Percentiles rank a stretch among this genome's conserved stretches.
Conservation (phyloP, 2,797 vertebrate genomes). For the Mus caroli region DNA sequence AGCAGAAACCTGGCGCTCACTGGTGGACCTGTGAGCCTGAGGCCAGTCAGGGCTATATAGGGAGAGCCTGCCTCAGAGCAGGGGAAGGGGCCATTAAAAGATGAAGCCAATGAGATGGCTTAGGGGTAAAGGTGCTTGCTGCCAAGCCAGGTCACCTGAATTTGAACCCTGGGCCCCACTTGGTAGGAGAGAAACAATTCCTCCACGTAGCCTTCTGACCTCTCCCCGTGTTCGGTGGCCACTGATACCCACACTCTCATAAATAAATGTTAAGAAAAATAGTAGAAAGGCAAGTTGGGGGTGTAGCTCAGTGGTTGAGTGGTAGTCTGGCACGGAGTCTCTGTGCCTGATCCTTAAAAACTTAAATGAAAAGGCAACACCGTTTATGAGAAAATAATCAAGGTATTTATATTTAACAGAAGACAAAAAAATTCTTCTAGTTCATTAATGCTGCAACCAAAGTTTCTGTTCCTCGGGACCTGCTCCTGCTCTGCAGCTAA, state of each 20-base stretch:
- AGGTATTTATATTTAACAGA: not conserved
- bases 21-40: not conserved
- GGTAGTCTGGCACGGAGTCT: not conserved
- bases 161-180: not conserved
- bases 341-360: not conserved
- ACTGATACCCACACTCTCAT: not conserved
- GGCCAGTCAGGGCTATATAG: not conserved
- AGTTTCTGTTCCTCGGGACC: not conserved
- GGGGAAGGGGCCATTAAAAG: not conserved
- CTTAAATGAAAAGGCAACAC: not conserved
- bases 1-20: not conserved
- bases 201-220: not conserved
- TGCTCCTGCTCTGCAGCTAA: not conserved
- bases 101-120: not conserved
- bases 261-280: not conserved
- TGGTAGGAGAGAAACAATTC: not conserved
- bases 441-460: not conserved
- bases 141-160: not conserved
- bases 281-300: not conserved
- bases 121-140: not conserved
- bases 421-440: not conserved
- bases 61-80: not conserved
- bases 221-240: not conserved
- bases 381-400: not conserved
- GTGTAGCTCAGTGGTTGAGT: not conserved